Base-by-base conservation (phyloP, 2,797 vertebrate genomes). In the Microchirus variegatus region DNA sequence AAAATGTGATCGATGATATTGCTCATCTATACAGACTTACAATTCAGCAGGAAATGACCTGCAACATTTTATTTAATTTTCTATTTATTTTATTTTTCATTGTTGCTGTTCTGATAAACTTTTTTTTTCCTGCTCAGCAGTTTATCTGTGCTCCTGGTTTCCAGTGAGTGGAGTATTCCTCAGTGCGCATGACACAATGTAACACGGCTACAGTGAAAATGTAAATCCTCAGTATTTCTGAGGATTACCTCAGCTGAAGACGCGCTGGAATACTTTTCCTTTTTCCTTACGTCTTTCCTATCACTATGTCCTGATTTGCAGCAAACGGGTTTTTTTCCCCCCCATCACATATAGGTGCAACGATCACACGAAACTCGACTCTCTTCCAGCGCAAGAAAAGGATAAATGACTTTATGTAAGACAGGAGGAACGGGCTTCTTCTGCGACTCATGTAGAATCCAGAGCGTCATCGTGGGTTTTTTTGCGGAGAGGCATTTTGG, bases 401-500 rank as follows among this genome's bases (percentile, higher is more conserved):
- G 56, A 63, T 16, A 35, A 48, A 63, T 38, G 42, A 79, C 50
- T 85, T 80, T 64, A 47, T 57, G 3, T 55, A 35, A 50, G 26
- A 36, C 45, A n/a, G 10, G 40, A 12, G 26, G 42, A 37, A 40
- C 15, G 38, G 15, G 42, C 13, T 68, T 63, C 63, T 72, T 45
- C 46, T 55, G 43, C 46, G 46, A 47, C 17, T 40, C 13, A 18
- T 66, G 53, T 52, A 48, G 62, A 46, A 48, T 68, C 56, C 37
- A 16, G 40, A 47, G 67, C 51, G 53, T 69, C 65, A 11, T 36
- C 31, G 50, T 59, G 13, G 60, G n/a, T n/a, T n/a, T 56, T 59
- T 56, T 19, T 54, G 47, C 10, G 17, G 13, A 41, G 53, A 58
- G 35, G 40, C 57, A 41, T 81, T 91, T 91, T 92, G 84, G 82